These are phyloP conservation scores for Microtus oregoni DNA, from an alignment of 2,113 vertebrate genomes.

Conservation along the genomic window DNA sequence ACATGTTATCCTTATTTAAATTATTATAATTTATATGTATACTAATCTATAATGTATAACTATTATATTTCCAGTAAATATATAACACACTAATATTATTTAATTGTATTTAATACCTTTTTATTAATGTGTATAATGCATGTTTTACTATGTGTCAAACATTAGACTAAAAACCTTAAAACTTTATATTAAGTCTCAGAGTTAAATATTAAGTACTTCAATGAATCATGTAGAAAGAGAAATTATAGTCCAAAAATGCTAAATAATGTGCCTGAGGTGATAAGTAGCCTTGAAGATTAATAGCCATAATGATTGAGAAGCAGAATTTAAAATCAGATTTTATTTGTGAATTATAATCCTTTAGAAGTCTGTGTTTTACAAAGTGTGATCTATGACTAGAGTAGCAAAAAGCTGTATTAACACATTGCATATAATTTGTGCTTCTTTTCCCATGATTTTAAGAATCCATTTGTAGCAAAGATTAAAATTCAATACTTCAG, in stretches of 20 bases:
- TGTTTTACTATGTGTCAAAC: not conserved
- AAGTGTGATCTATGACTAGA: not conserved
- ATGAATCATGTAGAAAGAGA: not conserved
- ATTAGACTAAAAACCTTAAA: not conserved
- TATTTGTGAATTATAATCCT: not conserved
- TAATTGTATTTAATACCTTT: not conserved
- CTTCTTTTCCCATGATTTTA: not conserved
- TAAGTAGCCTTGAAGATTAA: constrained; percentile 13
- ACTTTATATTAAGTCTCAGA: not conserved
- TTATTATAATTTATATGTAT: not conserved
- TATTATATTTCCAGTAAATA: not conserved
- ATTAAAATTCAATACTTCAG: not conserved
- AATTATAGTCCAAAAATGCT: not conserved
- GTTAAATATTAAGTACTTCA: constrained; percentile 14
- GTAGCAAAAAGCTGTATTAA: not conserved
- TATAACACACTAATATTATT: not conserved
- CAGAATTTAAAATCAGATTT: not conserved
- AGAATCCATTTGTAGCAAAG: not conserved
- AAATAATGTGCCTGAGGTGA: not conserved
- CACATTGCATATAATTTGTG: not conserved
- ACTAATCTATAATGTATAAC: not conserved
- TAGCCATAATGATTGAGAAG: not conserved
- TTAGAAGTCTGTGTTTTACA: not conserved
- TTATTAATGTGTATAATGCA: not conserved
- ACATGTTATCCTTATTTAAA: not conserved